Evolutionary conservation across 23 tunicate genomes (phyloP).

Genomic region (Aplidium turbinatum): DNA sequence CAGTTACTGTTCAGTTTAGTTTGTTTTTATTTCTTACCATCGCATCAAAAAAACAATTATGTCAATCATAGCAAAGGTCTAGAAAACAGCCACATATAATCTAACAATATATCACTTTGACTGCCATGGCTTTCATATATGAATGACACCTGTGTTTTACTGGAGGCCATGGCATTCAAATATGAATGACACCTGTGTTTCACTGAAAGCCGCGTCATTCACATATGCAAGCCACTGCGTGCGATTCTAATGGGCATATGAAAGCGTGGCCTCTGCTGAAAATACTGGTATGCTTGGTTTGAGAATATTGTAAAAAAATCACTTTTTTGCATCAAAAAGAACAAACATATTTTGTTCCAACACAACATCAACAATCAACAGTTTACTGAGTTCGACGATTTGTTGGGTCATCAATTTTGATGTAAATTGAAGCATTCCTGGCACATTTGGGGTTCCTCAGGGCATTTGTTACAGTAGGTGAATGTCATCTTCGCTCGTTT

Average conservation of each 20-base stretch:
- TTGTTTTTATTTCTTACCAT: too few relatives aligned
- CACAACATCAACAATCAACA: too few relatives aligned
- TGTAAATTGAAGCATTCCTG: slow-evolving; percentile 22
- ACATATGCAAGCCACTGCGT: slow-evolving; percentile 17
- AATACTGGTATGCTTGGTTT: slow-evolving; percentile 34
- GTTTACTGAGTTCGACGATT: too few relatives aligned
- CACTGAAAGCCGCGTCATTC: slow-evolving; percentile 23
- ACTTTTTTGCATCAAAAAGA: slow-evolving; percentile 1
- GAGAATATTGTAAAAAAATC: slow-evolving; percentile 16
- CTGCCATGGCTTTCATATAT: slow-evolving; percentile 34
- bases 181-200: slow-evolving; percentile 31
- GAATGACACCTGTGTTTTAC: slow-evolving; percentile 17
- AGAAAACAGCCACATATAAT: too few relatives aligned
- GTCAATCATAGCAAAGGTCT: too few relatives aligned
- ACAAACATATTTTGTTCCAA: slow-evolving; percentile 10
- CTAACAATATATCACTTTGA: slow-evolving; percentile 32
- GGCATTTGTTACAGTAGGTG: slow-evolving; percentile 24
- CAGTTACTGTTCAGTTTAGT: too few relatives aligned
- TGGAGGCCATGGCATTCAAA: slow-evolving; percentile 32
- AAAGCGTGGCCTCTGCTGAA: slow-evolving; percentile 36
- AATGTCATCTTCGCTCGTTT: background rate
- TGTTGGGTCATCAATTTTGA: slow-evolving; percentile 25
- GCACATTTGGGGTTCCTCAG: slow-evolving; percentile 31
- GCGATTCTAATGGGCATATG: slow-evolving; percentile 21
- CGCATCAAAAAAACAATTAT: too few relatives aligned